A percentile compares a stretch with the other conserved stretches of the same genome.
Evolutionary conservation across 2,797 vertebrate genomes (phyloP).

Genomic region (Danio aesculapii): DNA sequence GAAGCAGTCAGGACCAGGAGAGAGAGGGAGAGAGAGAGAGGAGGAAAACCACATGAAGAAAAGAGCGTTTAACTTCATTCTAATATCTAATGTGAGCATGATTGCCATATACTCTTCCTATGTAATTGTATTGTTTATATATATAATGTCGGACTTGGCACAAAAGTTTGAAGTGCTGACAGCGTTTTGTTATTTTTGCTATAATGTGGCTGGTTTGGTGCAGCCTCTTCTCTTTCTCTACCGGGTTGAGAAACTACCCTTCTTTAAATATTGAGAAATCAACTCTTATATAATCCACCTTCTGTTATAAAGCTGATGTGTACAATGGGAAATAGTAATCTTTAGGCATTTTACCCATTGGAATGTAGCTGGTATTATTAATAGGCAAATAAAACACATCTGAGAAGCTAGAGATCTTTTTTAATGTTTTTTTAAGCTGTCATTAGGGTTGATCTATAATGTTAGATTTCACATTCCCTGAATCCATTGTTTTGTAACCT

Average conservation of each 20-base stretch:
- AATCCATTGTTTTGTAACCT: too few relatives aligned
- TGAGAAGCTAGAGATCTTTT: too few relatives aligned
- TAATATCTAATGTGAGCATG: neutral
- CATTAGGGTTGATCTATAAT: too few relatives aligned
- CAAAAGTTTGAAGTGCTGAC: neutral
- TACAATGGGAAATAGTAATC: too few relatives aligned
- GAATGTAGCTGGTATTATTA: too few relatives aligned
- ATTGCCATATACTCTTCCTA: neutral
- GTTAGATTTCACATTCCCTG: too few relatives aligned
- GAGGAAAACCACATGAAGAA: neutral
- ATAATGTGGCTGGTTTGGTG: neutral
- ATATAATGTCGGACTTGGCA: neutral
- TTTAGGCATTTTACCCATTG: too few relatives aligned
- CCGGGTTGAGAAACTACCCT: neutral
- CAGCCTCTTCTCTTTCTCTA: neutral
- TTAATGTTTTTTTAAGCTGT: too few relatives aligned
- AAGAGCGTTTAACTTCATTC: constrained; percentile 1
- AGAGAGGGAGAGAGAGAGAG: neutral
- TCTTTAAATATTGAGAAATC: neutral
- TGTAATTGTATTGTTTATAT: neutral
- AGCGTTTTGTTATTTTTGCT: neutral
- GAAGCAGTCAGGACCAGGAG: constrained; percentile 12
- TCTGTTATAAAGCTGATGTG: too few relatives aligned
- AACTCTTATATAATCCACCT: too few relatives aligned
- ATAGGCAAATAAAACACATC: too few relatives aligned